phyloP scores from a whole-genome alignment of 1,140 invertebrate species.

The Leptopilina boulardi region DNA sequence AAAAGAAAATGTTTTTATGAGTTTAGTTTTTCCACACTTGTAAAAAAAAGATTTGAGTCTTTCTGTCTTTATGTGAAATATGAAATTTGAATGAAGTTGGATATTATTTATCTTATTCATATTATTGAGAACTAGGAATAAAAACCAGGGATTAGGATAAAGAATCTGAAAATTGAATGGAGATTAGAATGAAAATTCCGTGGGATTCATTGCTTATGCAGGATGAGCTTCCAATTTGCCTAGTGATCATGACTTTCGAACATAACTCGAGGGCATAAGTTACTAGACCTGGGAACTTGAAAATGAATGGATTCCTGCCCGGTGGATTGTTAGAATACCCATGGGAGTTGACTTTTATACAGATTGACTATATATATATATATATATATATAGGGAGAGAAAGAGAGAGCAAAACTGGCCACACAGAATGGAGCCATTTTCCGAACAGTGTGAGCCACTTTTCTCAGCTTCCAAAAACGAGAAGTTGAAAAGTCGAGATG shows the following conservation, averaged over 20 bases:
- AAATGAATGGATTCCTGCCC: conserved; percentile 10
- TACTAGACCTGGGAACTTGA: not conserved
- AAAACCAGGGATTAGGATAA: not conserved
- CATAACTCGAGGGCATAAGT: conserved; percentile 1
- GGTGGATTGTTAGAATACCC: not conserved
- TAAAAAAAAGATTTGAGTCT: no score
- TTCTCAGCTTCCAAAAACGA: not conserved
- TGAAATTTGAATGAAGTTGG: no score
- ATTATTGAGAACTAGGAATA: not conserved
- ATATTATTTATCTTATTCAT: not conserved
- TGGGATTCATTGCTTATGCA: conserved; percentile 11
- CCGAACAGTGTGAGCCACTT: not conserved
- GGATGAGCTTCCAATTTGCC: conserved; percentile 19
- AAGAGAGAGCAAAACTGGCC: not conserved
- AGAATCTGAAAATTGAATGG: not conserved
- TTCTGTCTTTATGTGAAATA: no score
- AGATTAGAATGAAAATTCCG: not conserved
- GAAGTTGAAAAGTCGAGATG: not conserved
- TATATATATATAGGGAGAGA: not conserved
- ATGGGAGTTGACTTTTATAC: conserved; percentile 1
- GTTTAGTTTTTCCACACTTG: no score
- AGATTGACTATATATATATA: conserved; percentile 1
- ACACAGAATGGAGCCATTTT: not conserved
- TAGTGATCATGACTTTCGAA: not conserved
- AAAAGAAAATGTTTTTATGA: no score